These are phyloP conservation scores for Pollenia amentaria DNA, from an alignment of 2,888 invertebrate genomes.

Conservation along the genomic window DNA sequence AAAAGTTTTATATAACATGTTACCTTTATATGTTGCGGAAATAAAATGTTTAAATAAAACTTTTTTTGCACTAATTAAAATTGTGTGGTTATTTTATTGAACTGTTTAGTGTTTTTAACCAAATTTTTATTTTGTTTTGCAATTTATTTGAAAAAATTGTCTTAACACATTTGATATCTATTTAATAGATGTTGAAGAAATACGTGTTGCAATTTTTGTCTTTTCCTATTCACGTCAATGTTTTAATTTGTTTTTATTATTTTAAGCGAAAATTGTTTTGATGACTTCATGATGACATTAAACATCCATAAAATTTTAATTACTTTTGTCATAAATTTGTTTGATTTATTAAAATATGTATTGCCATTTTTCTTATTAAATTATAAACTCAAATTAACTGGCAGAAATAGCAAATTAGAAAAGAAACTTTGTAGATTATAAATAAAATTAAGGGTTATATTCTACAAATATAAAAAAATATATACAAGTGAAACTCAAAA, in stretches of 20 bases:
- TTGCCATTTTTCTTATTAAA: not conserved
- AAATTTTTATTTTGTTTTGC: too few relatives aligned
- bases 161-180: too few relatives aligned
- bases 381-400: not conserved
- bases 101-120: too few relatives aligned
- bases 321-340: not conserved
- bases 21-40: too few relatives aligned
- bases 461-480: too few relatives aligned
- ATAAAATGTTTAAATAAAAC: too few relatives aligned
- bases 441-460: not conserved
- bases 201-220: not conserved
- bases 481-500: too few relatives aligned
- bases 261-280: not conserved
- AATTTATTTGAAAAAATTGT: too few relatives aligned
- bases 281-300: not conserved
- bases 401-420: not conserved
- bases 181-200: not conserved
- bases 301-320: not conserved
- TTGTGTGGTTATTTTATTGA: too few relatives aligned
- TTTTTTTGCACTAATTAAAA: too few relatives aligned
- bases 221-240: not conserved
- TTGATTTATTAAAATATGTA: conserved; percentile 19
- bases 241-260: not conserved
- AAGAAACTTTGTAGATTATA: not conserved
- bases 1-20: too few relatives aligned